These are phyloP conservation scores for Scelioninae gen. 2 DNA, from an alignment of 2,888 invertebrate genomes.

Conservation along the genomic window DNA sequence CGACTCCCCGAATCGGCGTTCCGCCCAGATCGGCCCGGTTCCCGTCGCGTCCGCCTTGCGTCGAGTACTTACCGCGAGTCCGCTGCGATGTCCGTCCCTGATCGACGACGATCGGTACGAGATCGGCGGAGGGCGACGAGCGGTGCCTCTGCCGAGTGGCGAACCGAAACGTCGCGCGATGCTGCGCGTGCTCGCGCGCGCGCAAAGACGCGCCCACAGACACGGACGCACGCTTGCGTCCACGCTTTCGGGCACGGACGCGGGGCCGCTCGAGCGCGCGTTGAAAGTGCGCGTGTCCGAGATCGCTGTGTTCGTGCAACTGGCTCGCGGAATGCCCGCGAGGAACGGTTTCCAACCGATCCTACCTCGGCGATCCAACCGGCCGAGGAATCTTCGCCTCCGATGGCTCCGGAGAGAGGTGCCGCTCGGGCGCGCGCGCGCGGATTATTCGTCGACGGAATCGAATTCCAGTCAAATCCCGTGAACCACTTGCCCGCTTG, in stretches of 20 bases:
- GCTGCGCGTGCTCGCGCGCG: slow-evolving; percentile 18
- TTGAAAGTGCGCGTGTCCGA: slow-evolving; percentile 64
- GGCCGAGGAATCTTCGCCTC: slow-evolving; percentile 65
- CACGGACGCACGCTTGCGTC: slow-evolving; percentile 17
- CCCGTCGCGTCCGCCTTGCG: not conserved
- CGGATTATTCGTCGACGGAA: slow-evolving; percentile 38
- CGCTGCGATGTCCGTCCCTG: no score
- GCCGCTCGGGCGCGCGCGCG: slow-evolving; percentile 26
- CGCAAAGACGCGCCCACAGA: slow-evolving; percentile 26
- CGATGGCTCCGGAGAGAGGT: slow-evolving; percentile 47
- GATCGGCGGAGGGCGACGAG: slow-evolving; percentile 25
- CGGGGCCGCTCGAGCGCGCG: slow-evolving; percentile 54
- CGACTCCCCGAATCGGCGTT: not conserved
- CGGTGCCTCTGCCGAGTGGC: slow-evolving; percentile 6
- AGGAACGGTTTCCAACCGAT: slow-evolving; percentile 67
- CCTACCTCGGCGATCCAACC: slow-evolving; percentile 63
- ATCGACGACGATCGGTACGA: no score
- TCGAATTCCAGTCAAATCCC: slow-evolving; percentile 57
- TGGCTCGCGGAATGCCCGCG: slow-evolving; percentile 71
- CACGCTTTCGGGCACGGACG: slow-evolving; percentile 43
- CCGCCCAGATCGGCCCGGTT: not conserved
- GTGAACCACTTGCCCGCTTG: no score
- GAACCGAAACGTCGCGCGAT: slow-evolving; percentile 36
- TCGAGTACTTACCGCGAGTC: not conserved
- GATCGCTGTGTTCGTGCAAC: slow-evolving; percentile 68